A percentile compares a stretch with the other conserved stretches of the same genome.
Conservation (phyloP, 2,797 vertebrate genomes). For the Bucorvus abyssinicus region DNA sequence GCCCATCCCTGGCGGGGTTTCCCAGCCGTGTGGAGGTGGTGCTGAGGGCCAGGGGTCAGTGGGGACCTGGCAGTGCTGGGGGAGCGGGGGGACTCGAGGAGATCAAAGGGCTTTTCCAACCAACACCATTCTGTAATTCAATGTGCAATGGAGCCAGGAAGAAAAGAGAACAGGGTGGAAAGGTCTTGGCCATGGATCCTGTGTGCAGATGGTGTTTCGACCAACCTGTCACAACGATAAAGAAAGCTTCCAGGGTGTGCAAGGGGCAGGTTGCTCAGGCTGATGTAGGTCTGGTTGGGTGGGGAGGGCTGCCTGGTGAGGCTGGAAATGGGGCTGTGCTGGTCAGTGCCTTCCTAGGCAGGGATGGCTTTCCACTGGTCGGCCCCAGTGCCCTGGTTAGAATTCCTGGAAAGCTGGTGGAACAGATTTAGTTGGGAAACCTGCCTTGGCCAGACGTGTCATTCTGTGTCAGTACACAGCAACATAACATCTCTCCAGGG, state of each 20-base stretch:
- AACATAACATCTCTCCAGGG: neutral
- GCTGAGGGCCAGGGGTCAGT: too few relatives aligned
- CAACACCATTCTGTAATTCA: too few relatives aligned
- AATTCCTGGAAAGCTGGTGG: neutral
- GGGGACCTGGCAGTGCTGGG: too few relatives aligned
- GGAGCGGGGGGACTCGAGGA: too few relatives aligned
- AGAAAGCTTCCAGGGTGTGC: neutral
- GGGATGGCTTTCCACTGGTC: rapidly evolving
- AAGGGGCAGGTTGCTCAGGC: neutral
- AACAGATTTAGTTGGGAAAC: neutral
- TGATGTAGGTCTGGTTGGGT: neutral
- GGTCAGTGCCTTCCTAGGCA: neutral
- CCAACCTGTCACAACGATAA: neutral
- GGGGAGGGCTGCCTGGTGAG: neutral
- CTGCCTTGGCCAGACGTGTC: neutral
- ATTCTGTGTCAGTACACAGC: neutral
- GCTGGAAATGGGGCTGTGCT: neutral
- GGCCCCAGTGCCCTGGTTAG: neutral
- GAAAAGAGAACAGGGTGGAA: neutral
- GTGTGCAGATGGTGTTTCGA: neutral
- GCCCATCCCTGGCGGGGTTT: too few relatives aligned
- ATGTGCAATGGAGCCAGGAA: neutral
- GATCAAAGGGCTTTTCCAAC: too few relatives aligned
- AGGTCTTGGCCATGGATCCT: neutral
- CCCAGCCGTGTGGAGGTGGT: too few relatives aligned